Conservation (phyloP, 2,888 invertebrate species). For the Clitarchus hookeri region DNA sequence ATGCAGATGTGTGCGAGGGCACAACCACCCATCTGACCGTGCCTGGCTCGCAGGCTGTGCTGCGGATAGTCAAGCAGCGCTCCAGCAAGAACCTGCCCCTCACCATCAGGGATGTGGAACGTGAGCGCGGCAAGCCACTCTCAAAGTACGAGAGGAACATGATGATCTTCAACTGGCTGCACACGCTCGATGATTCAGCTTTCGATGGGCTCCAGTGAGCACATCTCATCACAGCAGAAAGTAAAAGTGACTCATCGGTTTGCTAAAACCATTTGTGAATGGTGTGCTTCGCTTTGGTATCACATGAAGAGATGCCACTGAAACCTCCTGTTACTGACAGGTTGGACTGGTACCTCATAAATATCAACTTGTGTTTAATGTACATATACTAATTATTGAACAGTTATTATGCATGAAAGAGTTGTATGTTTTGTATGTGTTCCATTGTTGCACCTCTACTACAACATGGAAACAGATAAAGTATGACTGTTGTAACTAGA, state of each 20-base stretch:
- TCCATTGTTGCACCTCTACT: neutral
- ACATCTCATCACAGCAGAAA: neutral
- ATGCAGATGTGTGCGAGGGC: neutral
- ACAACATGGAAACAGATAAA: neutral
- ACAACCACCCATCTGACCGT: conserved; percentile 45
- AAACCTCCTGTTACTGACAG: neutral
- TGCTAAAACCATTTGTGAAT: neutral
- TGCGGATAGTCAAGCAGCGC: conserved; percentile 55
- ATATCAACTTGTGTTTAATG: neutral
- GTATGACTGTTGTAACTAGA: too few species aligned
- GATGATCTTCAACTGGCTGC: conserved; percentile 95
- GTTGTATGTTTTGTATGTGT: neutral
- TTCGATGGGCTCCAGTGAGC: conserved; percentile 52
- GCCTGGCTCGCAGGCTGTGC: conserved; percentile 52
- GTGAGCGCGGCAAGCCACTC: conserved; percentile 80
- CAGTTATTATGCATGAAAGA: neutral
- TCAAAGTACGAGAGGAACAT: conserved; percentile 92
- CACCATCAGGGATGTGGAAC: conserved; percentile 77
- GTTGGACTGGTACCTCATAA: neutral
- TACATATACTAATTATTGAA: neutral
- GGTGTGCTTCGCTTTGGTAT: neutral
- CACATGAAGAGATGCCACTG: neutral
- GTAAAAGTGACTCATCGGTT: neutral
- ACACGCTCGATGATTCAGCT: conserved; percentile 78
- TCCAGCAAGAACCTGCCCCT: conserved; percentile 61